A percentile compares a stretch with the other conserved stretches of the same genome.
These are phyloP conservation scores for Echiichthys vipera DNA, from an alignment of 2,797 vertebrate species.

Conservation along the genomic window DNA sequence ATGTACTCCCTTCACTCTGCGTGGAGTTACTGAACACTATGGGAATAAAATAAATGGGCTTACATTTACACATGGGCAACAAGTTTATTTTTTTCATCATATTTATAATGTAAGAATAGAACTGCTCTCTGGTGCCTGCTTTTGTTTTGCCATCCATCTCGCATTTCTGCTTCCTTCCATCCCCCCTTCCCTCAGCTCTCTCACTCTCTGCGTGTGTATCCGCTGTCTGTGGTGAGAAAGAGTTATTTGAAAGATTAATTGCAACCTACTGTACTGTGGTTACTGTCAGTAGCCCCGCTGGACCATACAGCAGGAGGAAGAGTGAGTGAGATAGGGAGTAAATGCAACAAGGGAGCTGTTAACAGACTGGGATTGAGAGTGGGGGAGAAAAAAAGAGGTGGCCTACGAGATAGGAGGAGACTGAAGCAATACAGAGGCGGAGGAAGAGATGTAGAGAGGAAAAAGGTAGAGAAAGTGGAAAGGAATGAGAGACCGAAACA, in stretches of 20 bases:
- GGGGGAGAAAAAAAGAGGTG: conserved; percentile 54
- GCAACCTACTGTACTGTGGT: conserved; percentile 69
- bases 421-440: conserved; percentile 37
- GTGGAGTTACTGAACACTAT: conserved; percentile 28
- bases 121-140: conserved; percentile 36
- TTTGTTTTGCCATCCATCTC: conserved; percentile 54
- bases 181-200: background rate
- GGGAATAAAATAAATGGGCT: conserved; percentile 58
- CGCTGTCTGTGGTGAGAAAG: conserved; percentile 42
- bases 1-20: conserved; percentile 26
- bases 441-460: conserved; percentile 24
- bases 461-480: conserved; percentile 31
- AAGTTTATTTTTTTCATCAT: conserved; percentile 49
- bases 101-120: conserved; percentile 39
- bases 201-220: conserved; percentile 25
- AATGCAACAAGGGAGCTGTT: conserved; percentile 63
- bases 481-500: conserved; percentile 50
- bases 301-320: conserved; percentile 40
- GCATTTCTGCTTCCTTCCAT: conserved; percentile 10
- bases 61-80: conserved; percentile 30
- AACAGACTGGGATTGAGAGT: conserved; percentile 54
- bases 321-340: conserved; percentile 30
- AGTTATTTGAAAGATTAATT: conserved; percentile 81
- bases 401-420: conserved; percentile 24
- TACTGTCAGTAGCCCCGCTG: conserved; percentile 66